Evolutionary conservation across 2,113 vertebrate genomes (phyloP).

Genomic region (Varanus salvator): DNA sequence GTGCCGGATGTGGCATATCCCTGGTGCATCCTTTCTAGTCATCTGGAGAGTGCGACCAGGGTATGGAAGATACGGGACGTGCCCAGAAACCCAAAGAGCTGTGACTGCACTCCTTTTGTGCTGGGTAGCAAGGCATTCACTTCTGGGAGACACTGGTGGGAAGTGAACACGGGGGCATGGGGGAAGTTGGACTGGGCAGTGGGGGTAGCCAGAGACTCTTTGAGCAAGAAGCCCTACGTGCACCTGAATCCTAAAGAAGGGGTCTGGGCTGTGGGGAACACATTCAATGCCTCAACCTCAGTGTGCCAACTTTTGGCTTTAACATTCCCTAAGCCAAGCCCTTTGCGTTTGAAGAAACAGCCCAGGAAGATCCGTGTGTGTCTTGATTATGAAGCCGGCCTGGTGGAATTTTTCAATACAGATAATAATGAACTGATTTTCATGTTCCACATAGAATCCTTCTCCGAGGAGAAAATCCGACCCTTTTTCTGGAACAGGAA

Average conservation of each 20-base stretch:
- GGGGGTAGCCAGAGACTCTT: background rate
- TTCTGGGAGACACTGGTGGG: background rate
- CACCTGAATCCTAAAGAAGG: too few species aligned
- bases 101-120: background rate
- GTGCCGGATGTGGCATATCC: background rate
- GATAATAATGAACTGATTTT: background rate
- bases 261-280: too few species aligned
- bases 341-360: background rate
- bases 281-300: background rate
- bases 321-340: background rate
- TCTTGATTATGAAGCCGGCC: background rate
- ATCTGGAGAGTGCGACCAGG: background rate
- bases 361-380: background rate
- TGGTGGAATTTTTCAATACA: background rate
- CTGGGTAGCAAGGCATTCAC: background rate
- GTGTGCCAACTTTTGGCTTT: background rate
- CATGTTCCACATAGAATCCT: background rate
- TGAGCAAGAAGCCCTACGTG: background rate
- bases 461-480: background rate
- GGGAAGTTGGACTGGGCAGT: background rate
- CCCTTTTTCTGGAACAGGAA: background rate
- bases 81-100: background rate
- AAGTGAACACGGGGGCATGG: background rate
- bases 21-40: background rate
- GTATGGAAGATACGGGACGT: background rate